Conservation (phyloP, 2,888 invertebrate species). For the Amiota mariae region DNA sequence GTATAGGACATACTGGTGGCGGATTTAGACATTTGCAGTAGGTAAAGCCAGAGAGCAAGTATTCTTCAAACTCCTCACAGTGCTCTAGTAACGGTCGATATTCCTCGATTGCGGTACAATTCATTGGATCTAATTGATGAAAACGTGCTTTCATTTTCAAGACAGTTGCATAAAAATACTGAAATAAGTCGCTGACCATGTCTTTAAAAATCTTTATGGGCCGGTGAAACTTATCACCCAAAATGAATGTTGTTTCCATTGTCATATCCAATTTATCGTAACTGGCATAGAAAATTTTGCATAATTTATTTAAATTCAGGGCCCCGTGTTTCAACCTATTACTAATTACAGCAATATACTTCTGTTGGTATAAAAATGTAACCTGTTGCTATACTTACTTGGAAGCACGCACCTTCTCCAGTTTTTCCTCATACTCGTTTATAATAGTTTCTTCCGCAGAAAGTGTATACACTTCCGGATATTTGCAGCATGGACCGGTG, state of each 20-base stretch:
- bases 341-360: conserved; percentile 22
- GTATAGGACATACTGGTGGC: conserved; percentile 49
- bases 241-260: conserved; percentile 56
- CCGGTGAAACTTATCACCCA: conserved; percentile 62
- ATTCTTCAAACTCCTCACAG: conserved; percentile 62
- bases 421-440: conserved; percentile 63
- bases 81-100: conserved; percentile 55
- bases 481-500: conserved; percentile 56
- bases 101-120: conserved; percentile 56
- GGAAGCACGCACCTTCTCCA: conserved; percentile 53
- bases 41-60: conserved; percentile 51
- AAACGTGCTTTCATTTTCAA: conserved; percentile 59
- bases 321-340: conserved; percentile 50
- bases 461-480: conserved; percentile 60
- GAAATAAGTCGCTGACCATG: conserved; percentile 61
- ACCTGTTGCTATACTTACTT: conserved; percentile 48
- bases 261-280: conserved; percentile 54
- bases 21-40: conserved; percentile 62
- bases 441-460: conserved; percentile 63
- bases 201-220: conserved; percentile 57
- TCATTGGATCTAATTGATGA: conserved; percentile 64
- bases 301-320: conserved; percentile 44
- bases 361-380: not conserved
- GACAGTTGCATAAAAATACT: conserved; percentile 58
- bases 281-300: conserved; percentile 52